These are phyloP conservation scores for Tetramorium alpestre DNA, from an alignment of 1,140 invertebrate species.

Conservation along the genomic window DNA sequence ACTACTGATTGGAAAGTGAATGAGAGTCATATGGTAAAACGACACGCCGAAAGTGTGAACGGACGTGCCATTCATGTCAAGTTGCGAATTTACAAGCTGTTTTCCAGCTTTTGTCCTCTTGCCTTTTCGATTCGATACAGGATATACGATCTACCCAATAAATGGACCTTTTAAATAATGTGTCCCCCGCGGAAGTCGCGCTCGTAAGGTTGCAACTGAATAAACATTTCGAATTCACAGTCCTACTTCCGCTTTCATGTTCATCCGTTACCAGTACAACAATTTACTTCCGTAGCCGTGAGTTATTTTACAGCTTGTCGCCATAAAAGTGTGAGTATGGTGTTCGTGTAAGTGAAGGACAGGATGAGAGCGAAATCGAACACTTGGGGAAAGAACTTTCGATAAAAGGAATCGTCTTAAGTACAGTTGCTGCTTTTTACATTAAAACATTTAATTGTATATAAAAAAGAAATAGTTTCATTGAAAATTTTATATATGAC, in stretches of 20 bases:
- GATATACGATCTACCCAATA: slow-evolving; percentile 38
- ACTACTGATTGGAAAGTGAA: not conserved
- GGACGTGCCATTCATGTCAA: slow-evolving; percentile 40
- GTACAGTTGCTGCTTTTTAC: not conserved
- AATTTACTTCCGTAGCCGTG: slow-evolving; percentile 52
- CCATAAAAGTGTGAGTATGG: slow-evolving; percentile 55
- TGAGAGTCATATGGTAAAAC: slow-evolving; percentile 23
- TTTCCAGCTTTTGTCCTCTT: slow-evolving; percentile 43
- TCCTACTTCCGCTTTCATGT: slow-evolving; percentile 44
- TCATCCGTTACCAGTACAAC: slow-evolving; percentile 31
- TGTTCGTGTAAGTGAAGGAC: not conserved
- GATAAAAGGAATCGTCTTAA: not conserved
- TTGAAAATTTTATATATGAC: not conserved
- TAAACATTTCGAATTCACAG: slow-evolving; percentile 63
- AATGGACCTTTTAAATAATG: slow-evolving; percentile 56
- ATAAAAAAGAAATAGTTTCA: not conserved
- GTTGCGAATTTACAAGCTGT: slow-evolving; percentile 50
- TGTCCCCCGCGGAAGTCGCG: slow-evolving; percentile 17
- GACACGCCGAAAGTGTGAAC: not conserved
- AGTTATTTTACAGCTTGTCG: slow-evolving; percentile 57
- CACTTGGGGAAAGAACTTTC: not conserved
- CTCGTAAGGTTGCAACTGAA: slow-evolving; percentile 36
- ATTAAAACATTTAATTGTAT: not conserved
- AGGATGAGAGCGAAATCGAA: slow-evolving; percentile 35
- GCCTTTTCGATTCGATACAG: slow-evolving; percentile 35